These are phyloP conservation scores for Tenthredo distinguenda DNA, from an alignment of 2,888 invertebrate species.

Conservation along the genomic window DNA sequence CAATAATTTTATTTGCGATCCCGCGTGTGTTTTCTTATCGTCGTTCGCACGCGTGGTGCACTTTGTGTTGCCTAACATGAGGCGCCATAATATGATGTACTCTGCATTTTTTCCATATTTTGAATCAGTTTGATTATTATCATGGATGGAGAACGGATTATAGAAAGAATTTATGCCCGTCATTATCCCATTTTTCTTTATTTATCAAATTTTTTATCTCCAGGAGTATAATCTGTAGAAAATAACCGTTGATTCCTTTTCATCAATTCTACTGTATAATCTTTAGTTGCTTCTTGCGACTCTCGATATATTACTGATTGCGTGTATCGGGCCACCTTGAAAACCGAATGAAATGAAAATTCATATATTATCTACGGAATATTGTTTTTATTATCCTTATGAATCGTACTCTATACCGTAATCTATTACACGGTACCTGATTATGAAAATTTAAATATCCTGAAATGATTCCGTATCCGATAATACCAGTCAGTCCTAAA, in stretches of 20 bases:
- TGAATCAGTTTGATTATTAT: not conserved
- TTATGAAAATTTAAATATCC: constrained; percentile 64
- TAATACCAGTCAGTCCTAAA: constrained; percentile 59
- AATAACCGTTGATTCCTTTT: constrained; percentile 58
- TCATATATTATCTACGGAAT: constrained; percentile 57
- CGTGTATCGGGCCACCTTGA: constrained; percentile 66
- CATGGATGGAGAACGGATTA: not conserved
- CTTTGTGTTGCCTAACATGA: not conserved
- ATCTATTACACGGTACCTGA: constrained; percentile 52
- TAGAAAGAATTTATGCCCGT: not conserved
- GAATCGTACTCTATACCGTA: not conserved
- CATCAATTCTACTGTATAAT: constrained; percentile 60
- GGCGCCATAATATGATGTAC: not conserved
- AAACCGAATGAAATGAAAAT: constrained; percentile 51
- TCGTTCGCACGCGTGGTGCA: constrained; percentile 2
- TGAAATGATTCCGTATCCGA: constrained; percentile 61
- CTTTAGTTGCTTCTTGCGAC: constrained; percentile 59
- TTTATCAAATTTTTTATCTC: constrained; percentile 24
- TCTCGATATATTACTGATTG: constrained; percentile 63
- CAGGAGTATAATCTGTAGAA: not conserved
- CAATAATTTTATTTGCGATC: not conserved
- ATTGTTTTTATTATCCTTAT: not conserved
- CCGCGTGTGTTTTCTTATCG: not conserved
- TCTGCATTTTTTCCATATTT: not conserved
- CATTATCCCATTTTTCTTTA: not conserved